Base-by-base conservation (phyloP, 2,113 vertebrate species). In the Centropus bengalensis region DNA sequence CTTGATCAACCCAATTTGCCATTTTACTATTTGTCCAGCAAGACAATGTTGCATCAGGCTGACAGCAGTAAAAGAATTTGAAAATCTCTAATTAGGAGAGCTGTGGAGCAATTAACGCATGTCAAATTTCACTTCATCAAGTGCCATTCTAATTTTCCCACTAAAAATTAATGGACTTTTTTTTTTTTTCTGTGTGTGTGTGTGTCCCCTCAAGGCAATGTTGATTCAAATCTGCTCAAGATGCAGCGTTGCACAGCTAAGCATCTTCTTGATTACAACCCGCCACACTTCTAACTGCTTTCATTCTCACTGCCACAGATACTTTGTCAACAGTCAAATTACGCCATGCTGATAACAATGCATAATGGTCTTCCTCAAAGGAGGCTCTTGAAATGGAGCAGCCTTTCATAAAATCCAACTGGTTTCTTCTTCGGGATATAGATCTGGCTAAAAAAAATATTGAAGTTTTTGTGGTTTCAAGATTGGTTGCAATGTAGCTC, bases 41-140 rank as follows among this genome's bases (percentile, higher is more conserved):
- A 97, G 97, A 98, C 98, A 98, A 97, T 96, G 97, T 82, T 88
- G 88, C 97, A 97, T 98, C 97, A 96, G 59, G 54, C 95, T 97
- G 97, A 98, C 97, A 97, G 98, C 98, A 98, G 97, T 98, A 97
- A 98, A 98, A 99, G 98, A 98, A 98, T 98, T 97, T 98, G 98
- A 98, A 98, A 97, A 98, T 99, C 98, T 98, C 98, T 99, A 99
- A 99, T 99, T 99, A 99, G 98, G 96, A 98, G 98, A 99, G 98
- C 98, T 98, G 98, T 96, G 88, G 98, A 98, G 98, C 99, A 99
- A 99, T 99, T 99, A 99, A 99, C 98, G 97, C 98, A 98, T 98
- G 99, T 99, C 99, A 99, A 98, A 99, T 98, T 98, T 98, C 98
- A 98, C 99, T 98, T 99, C 99, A 98, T 99, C 99, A 99, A 98